These are phyloP conservation scores for Panonychus citri DNA, from an alignment of 1,140 invertebrate species.

Conservation along the genomic window DNA sequence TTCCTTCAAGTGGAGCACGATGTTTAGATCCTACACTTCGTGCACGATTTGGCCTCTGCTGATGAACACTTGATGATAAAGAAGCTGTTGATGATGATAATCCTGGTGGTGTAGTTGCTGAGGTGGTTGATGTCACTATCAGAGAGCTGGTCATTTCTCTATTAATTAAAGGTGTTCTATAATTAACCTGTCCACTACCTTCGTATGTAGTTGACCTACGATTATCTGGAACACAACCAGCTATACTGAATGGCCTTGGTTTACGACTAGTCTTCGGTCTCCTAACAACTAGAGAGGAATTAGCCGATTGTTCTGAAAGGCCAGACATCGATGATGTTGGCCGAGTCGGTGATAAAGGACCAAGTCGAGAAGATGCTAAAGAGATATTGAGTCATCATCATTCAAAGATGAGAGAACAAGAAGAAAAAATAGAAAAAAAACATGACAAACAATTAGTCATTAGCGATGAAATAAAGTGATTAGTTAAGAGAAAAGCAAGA, in stretches of 20 bases:
- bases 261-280: not conserved
- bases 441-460: too few relatives aligned
- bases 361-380: not conserved
- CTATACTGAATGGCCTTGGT: slow-evolving; percentile 3
- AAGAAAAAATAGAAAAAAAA: too few relatives aligned
- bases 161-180: not conserved
- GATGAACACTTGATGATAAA: not conserved
- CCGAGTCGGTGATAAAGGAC: not conserved
- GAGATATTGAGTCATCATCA: not conserved
- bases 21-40: not conserved
- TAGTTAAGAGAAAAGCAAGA: too few relatives aligned
- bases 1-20: not conserved
- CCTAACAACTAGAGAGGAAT: not conserved
- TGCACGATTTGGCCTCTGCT: slow-evolving; percentile 1
- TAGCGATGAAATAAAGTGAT: too few relatives aligned
- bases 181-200: not conserved
- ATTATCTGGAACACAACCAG: not conserved
- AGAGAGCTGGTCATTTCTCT: not conserved
- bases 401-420: not conserved
- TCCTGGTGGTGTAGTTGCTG: not conserved
- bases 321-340: slow-evolving; percentile 2
- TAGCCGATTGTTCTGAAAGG: not conserved
- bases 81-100: not conserved
- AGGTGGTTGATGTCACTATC: not conserved
- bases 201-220: too few relatives aligned